phyloP scores from a whole-genome alignment of 2,797 vertebrate genomes.

The Crenuchus spilurus region DNA sequence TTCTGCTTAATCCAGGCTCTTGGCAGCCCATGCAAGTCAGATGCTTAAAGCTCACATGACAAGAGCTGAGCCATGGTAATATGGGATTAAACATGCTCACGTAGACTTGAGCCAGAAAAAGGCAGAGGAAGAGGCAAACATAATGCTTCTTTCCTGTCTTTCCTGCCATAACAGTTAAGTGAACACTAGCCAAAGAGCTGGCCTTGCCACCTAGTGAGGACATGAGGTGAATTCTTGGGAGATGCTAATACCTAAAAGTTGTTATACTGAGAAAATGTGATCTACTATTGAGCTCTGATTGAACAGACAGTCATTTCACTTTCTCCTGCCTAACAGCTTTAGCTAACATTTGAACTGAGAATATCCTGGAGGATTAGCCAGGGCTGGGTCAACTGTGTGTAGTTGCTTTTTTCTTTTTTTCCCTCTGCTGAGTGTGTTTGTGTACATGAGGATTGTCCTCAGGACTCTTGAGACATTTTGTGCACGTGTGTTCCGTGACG shows the following conservation, averaged over 20 bases:
- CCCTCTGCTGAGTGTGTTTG: neutral
- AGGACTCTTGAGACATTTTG: slow-evolving; percentile 19
- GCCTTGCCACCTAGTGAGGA: neutral
- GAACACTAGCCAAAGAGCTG: neutral
- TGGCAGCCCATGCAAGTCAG: slow-evolving; percentile 37
- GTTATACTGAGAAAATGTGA: neutral
- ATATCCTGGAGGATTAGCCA: slow-evolving; percentile 4
- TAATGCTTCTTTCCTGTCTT: slow-evolving; percentile 12
- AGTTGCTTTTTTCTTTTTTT: neutral
- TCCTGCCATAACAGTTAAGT: slow-evolving; percentile 16
- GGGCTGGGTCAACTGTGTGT: neutral
- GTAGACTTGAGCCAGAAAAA: slow-evolving; percentile 30
- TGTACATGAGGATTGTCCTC: slow-evolving; percentile 14
- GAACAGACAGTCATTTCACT: neutral
- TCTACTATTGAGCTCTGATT: neutral
- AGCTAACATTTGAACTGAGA: slow-evolving; percentile 21
- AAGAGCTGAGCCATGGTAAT: slow-evolving; percentile 52
- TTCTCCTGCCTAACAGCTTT: neutral
- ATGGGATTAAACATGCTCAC: slow-evolving; percentile 56
- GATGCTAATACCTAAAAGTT: neutral
- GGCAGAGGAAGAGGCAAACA: slow-evolving; percentile 17
- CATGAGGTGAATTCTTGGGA: neutral
- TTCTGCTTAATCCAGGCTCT: slow-evolving; percentile 43
- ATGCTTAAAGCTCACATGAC: slow-evolving; percentile 53
- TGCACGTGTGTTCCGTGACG: neutral